These are phyloP conservation scores for Cryptocheilus praepositus DNA, from an alignment of 2,888 invertebrate species.

Conservation along the genomic window DNA sequence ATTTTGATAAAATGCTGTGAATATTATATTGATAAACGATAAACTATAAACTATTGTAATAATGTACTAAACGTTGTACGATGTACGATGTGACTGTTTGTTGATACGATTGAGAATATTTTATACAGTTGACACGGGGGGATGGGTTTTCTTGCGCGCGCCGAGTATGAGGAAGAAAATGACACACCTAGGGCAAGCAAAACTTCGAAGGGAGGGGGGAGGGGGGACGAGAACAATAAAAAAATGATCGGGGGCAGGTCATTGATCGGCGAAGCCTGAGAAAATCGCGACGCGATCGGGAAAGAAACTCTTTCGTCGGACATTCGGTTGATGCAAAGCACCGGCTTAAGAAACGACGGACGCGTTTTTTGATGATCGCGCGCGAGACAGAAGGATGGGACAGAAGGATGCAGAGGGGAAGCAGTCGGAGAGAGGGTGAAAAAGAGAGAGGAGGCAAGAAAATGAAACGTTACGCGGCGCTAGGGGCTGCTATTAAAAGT, in stretches of 20 bases:
- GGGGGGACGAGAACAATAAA: neutral
- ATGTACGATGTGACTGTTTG: constrained; percentile 74
- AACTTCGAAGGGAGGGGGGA: constrained; percentile 1
- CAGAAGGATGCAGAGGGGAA: constrained; percentile 9
- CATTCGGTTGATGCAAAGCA: neutral
- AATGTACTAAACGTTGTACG: constrained; percentile 73
- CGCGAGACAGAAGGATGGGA: constrained; percentile 21
- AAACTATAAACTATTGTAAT: constrained; percentile 72
- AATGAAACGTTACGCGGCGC: constrained; percentile 6
- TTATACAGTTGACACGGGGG: constrained; percentile 72
- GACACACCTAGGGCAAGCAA: constrained; percentile 25
- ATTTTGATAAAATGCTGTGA: constrained; percentile 75
- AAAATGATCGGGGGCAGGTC: neutral
- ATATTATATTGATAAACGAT: constrained; percentile 73
- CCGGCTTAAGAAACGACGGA: constrained; percentile 21
- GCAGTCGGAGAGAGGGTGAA: constrained; percentile 26
- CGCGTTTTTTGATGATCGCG: constrained; percentile 34
- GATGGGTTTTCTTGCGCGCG: constrained; percentile 50
- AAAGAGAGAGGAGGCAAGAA: constrained; percentile 13
- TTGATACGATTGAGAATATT: constrained; percentile 75
- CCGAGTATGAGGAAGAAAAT: constrained; percentile 42
- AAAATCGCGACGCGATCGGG: neutral
- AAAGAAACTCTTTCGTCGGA: neutral
- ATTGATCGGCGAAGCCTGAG: neutral
- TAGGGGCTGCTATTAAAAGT: constrained; percentile 25